Evolutionary conservation across 2,888 invertebrate species (phyloP), one percentile per base, ranked within the genome.

Genomic region (Spodoptera exigua): DNA sequence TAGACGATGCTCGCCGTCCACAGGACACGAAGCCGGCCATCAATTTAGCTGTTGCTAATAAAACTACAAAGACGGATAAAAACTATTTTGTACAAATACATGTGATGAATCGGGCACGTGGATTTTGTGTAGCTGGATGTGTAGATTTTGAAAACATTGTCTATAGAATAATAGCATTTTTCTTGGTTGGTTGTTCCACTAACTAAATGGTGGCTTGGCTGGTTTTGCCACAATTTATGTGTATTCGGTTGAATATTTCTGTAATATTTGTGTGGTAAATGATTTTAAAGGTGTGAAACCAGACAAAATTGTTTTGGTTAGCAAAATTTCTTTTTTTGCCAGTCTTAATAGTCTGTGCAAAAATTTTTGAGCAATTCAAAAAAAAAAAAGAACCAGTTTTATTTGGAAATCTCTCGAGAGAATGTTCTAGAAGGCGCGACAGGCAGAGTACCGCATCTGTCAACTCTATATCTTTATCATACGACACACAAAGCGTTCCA

Each of bases 401-500:
- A 5, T 16, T 4, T 11, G 11, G 5, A 54, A 51, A 48, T 12
- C 27, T 35, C 13, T 21, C 12, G 4, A 32, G 12, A 3, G 27
- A 48, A 60, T 70, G 65, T 65, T 75, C 63, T 57, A 72, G 55
- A 52, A 69, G 47, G 27, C 54, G 44, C 52, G 56, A 35, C 48
- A 45, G 35, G 43, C 52, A 40, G 51, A 64, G 61, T 74, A 76
- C 66, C 81, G 61, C 72, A 81, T 84, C 82, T 78, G 78, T 84
- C 74, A 79, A 69, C 74, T 80, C 71, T 84, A 86, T 80, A 82
- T 85, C 83, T 80, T 72, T 68, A 75, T 78, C 69, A 73, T 80
- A 77, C 65, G 80, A 81, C 82, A 86, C 82, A 90, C 88, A 89
- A 86, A 87, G 84, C 80, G 82, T 80, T 81, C 64, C 74, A 76